Base-by-base conservation (phyloP, 2,888 invertebrate species). In the Bimastos eiseni region DNA sequence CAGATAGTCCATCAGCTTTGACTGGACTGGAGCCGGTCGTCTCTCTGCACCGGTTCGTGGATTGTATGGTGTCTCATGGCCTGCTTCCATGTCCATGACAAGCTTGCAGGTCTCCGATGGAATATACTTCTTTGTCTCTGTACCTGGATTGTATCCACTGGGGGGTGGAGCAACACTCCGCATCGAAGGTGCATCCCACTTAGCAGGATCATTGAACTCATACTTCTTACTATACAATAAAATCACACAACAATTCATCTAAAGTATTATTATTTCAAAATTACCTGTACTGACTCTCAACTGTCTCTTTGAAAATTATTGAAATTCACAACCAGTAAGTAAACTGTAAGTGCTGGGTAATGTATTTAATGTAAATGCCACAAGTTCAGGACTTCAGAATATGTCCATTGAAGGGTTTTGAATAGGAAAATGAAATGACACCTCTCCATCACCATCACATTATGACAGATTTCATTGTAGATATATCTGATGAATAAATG, bases 61-160 rank as follows among this genome's bases (percentile, higher is more conserved):
- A 90, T 88, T 91, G 90, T 90, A 91, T 34, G 90, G 55, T 13
- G 90, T 55, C 21, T 89, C 91, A n/a, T 83, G 86, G n/a, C 90
- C 91, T 19, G 90, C 88, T 21, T 92, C 92, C 84, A 91, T 83
- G 34, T 92, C 90, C 83, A 91, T 90, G 37, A 92, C 92, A 83
- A 92, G 86, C 70, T 86, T 84, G 89, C 55, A 91, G 38, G 92
- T 92, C 36, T 91, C 91, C 13, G 92, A 92, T 17, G 92, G 91
- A 38, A 83, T 44, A 41, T 92, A 90, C 44, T 91, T 89, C 70
- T 41, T 41, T 33, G 83, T 55, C 19, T 90, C 90, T 19, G 30
- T 34, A 90, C 83, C 33, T 83, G 86, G 86, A 86, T 90, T 90
- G 37, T 83, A 83, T n/a, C 70, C 70, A 49, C n/a, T 88, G 1